These are phyloP conservation scores for Staurois parvus DNA, from an alignment of 2,797 vertebrate species.

Conservation along the genomic window DNA sequence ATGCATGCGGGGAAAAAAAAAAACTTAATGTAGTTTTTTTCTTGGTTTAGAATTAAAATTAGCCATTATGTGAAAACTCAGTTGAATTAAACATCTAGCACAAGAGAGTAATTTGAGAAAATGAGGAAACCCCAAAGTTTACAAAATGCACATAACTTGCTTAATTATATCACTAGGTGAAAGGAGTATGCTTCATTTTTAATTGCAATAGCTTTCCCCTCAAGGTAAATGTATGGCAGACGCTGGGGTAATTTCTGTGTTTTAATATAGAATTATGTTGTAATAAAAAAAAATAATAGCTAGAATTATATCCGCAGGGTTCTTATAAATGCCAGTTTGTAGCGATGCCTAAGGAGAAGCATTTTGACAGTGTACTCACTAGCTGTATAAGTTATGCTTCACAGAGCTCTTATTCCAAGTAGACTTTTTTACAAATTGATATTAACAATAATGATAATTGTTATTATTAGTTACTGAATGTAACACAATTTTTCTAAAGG, in stretches of 20 bases:
- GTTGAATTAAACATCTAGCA: constrained; percentile 36
- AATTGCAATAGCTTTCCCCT: constrained; percentile 31
- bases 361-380: background rate
- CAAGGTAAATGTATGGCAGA: background rate
- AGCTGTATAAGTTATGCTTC: background rate
- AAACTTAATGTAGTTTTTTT: constrained; percentile 11
- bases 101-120: constrained; percentile 27
- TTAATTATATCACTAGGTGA: constrained; percentile 28
- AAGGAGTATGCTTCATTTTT: constrained; percentile 22
- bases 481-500: no score
- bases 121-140: constrained; percentile 34
- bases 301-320: background rate
- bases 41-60: constrained; percentile 49
- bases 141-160: constrained; percentile 16
- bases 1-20: constrained; percentile 34
- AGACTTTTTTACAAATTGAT: no score
- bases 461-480: no score
- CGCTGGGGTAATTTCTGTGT: background rate
- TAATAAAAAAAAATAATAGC: background rate
- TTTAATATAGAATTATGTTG: background rate
- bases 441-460: no score
- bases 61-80: constrained; percentile 51
- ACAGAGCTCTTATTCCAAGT: no score
- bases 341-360: background rate
- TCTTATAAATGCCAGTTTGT: background rate